Conservation (phyloP, 1,140 invertebrate species). For the Eciton burchellii region DNA sequence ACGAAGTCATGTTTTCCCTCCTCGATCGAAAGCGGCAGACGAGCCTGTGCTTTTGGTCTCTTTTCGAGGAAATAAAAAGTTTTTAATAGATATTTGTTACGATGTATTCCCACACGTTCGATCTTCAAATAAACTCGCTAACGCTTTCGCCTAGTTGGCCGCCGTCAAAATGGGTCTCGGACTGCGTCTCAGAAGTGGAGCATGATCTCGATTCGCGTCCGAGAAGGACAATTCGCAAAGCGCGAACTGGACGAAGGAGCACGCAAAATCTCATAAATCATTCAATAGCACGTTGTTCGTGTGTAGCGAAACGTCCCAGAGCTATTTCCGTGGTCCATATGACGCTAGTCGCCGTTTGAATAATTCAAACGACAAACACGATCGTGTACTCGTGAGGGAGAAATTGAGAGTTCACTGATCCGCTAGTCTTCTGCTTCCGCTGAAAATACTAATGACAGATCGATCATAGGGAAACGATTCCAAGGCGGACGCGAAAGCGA, state of each 20-base stretch:
- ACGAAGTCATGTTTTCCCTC: too few species aligned
- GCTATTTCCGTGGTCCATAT: not conserved
- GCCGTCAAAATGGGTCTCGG: conserved; percentile 35
- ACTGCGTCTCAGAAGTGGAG: conserved; percentile 14
- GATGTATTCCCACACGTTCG: too few species aligned
- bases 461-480: not conserved
- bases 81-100: too few species aligned
- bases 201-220: conserved; percentile 3
- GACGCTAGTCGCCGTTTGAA: not conserved
- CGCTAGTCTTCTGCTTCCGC: not conserved
- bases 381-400: not conserved
- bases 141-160: conserved; percentile 19
- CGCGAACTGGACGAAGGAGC: conserved; percentile 21
- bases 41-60: too few species aligned
- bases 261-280: too few species aligned
- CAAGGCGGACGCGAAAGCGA: not conserved
- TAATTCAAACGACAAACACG: conserved; percentile 1
- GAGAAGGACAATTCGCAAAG: conserved; percentile 22
- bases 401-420: conserved; percentile 25
- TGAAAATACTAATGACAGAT: not conserved
- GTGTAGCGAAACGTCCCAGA: not conserved
- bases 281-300: too few species aligned
- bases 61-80: too few species aligned
- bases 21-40: too few species aligned
- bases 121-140: not conserved